Evolutionary conservation across 1,140 invertebrate species (phyloP).

Genomic region (Daktulosphaira vitifoliae): DNA sequence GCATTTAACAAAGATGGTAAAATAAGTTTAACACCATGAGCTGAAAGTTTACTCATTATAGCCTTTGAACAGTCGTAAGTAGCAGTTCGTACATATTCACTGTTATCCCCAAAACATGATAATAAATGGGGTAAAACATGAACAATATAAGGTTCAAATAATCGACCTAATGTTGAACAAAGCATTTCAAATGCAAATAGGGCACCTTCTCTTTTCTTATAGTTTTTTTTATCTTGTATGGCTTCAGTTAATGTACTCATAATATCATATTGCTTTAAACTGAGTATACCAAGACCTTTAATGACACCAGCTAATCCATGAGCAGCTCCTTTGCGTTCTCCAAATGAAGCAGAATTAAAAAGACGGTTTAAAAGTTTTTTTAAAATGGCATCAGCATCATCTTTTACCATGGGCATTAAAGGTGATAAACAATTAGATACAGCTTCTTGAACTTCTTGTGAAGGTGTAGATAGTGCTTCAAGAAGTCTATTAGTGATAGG

Average conservation of each 20-base stretch:
- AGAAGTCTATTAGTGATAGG: slow-evolving; percentile 88
- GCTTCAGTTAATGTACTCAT: slow-evolving; percentile 89
- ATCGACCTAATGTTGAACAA: slow-evolving; percentile 83
- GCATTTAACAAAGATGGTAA: slow-evolving; percentile 79
- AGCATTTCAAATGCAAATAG: slow-evolving; percentile 94
- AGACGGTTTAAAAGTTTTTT: slow-evolving; percentile 80
- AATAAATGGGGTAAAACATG: slow-evolving; percentile 91
- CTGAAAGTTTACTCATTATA: slow-evolving; percentile 93
- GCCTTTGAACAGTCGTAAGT: slow-evolving; percentile 91
- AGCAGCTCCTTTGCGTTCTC: slow-evolving; percentile 86
- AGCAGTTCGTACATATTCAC: slow-evolving; percentile 81
- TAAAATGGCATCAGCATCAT: slow-evolving; percentile 78
- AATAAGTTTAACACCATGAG: slow-evolving; percentile 94
- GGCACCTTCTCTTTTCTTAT: slow-evolving; percentile 85
- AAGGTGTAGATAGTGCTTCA: slow-evolving; percentile 87
- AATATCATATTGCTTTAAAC: slow-evolving; percentile 89
- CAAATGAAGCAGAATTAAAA: slow-evolving; percentile 89
- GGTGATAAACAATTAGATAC: slow-evolving; percentile 93
- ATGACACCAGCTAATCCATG: slow-evolving; percentile 70
- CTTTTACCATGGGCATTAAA: slow-evolving; percentile 82
- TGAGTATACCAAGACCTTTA: slow-evolving; percentile 79
- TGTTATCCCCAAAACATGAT: slow-evolving; percentile 90
- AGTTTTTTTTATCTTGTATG: slow-evolving; percentile 95
- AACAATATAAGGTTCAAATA: slow-evolving; percentile 98
- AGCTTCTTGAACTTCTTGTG: slow-evolving; percentile 94